Evolutionary conservation across 2,113 vertebrate genomes (phyloP).

Genomic region (Microtus ochrogaster): DNA sequence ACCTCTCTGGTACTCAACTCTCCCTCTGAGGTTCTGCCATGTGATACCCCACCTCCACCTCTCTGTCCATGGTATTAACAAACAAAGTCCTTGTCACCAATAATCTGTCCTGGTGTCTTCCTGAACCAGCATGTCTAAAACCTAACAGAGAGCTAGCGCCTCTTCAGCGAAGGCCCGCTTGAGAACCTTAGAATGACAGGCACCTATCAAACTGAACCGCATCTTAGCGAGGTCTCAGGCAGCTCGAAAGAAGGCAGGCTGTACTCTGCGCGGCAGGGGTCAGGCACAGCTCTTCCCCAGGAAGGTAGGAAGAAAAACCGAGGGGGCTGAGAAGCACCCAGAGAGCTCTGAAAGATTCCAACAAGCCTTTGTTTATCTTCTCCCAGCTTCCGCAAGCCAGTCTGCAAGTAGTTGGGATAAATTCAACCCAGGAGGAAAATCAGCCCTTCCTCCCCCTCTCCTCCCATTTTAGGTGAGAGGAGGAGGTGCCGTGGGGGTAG

Average conservation of each 20-base stretch:
- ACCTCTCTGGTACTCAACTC: neutral
- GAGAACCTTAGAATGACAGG: neutral
- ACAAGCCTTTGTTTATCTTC: slow-evolving; percentile 57
- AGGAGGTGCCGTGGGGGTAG: slow-evolving; percentile 79
- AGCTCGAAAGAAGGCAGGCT: too few species aligned
- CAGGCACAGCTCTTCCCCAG: neutral
- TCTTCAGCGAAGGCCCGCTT: neutral
- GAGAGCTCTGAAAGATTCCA: slow-evolving; percentile 49
- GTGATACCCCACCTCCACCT: neutral
- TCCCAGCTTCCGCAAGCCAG: slow-evolving; percentile 64
- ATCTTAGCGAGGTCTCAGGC: neutral
- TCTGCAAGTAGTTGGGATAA: slow-evolving; percentile 76
- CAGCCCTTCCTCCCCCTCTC: slow-evolving; percentile 75
- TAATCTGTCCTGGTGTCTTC: neutral
- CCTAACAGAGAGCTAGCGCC: neutral
- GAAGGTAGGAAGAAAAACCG: slow-evolving; percentile 45
- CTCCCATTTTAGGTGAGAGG: slow-evolving; percentile 83
- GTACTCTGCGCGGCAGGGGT: accelerated
- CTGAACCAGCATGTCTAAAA: neutral
- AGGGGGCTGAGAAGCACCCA: slow-evolving; percentile 39
- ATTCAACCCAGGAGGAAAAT: slow-evolving; percentile 78
- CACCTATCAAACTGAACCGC: neutral
- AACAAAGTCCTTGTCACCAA: neutral
- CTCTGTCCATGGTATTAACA: neutral
- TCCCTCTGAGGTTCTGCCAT: neutral